Conservation (phyloP, 2,888 invertebrate genomes). For the Antitype chi region DNA sequence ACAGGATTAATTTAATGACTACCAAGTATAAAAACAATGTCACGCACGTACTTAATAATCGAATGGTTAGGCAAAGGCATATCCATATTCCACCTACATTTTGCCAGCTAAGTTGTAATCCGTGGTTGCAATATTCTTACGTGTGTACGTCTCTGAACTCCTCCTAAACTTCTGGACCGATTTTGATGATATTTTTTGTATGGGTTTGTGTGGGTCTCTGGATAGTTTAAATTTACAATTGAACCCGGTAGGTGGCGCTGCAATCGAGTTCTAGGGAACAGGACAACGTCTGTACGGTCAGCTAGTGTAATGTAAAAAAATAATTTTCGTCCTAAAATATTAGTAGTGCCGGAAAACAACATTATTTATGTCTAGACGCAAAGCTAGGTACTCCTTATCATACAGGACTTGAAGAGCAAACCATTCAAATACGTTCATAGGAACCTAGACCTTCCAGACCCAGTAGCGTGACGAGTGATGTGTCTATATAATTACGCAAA, state of each 20-base stretch:
- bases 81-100: too few relatives aligned
- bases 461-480: constrained; percentile 47
- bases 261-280: too few relatives aligned
- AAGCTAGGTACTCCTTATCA: constrained; percentile 7
- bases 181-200: too few relatives aligned
- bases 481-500: constrained; percentile 48
- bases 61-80: not conserved
- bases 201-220: too few relatives aligned
- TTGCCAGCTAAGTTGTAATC: too few relatives aligned
- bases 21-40: too few relatives aligned
- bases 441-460: constrained; percentile 14
- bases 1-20: not conserved
- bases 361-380: constrained; percentile 8
- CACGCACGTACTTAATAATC: not conserved
- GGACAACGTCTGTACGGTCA: too few relatives aligned
- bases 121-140: too few relatives aligned
- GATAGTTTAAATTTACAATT: too few relatives aligned
- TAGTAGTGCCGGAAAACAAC: not conserved
- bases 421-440: constrained; percentile 14
- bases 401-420: constrained; percentile 16
- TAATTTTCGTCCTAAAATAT: not conserved
- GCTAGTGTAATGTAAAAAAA: not conserved
- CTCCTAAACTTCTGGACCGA: too few relatives aligned
- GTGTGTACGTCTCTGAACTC: too few relatives aligned
- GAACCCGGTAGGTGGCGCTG: too few relatives aligned